A percentile compares a stretch with the other conserved stretches of the same genome.
These are phyloP conservation scores for Clarias pachynema DNA, from an alignment of 2,797 vertebrate species.

Conservation along the genomic window DNA sequence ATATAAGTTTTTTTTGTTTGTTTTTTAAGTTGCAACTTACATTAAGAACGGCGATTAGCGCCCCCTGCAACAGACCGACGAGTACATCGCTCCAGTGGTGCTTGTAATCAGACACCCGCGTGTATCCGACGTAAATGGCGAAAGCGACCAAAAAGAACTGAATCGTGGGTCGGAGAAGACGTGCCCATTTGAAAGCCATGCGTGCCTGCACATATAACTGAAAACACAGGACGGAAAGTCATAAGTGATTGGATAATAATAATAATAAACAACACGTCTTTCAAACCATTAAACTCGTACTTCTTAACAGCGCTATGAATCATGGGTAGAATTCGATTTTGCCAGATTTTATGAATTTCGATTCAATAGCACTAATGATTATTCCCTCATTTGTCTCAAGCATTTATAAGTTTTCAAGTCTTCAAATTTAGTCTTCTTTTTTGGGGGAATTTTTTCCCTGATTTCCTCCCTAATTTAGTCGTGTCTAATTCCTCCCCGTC, in stretches of 20 bases:
- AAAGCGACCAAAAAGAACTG: conserved; percentile 92
- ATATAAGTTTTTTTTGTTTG: neutral
- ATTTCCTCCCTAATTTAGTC: too few species aligned
- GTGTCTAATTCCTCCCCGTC: too few species aligned
- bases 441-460: too few species aligned
- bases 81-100: conserved; percentile 95
- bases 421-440: too few species aligned
- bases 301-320: neutral
- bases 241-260: neutral
- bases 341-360: too few species aligned
- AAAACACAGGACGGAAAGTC: neutral
- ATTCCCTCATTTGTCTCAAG: too few species aligned
- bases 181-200: conserved; percentile 87
- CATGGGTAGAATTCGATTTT: too few species aligned
- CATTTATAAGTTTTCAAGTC: too few species aligned
- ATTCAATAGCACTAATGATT: too few species aligned
- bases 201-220: conserved; percentile 93
- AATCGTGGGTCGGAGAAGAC: conserved; percentile 87
- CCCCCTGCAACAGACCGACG: conserved; percentile 89
- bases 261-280: neutral
- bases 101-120: conserved; percentile 90
- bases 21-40: conserved; percentile 72
- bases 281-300: neutral
- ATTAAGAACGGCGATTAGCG: conserved; percentile 84
- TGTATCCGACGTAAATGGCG: conserved; percentile 91